Conservation (phyloP, 1,140 invertebrate species). For the Pissodes strobi region DNA sequence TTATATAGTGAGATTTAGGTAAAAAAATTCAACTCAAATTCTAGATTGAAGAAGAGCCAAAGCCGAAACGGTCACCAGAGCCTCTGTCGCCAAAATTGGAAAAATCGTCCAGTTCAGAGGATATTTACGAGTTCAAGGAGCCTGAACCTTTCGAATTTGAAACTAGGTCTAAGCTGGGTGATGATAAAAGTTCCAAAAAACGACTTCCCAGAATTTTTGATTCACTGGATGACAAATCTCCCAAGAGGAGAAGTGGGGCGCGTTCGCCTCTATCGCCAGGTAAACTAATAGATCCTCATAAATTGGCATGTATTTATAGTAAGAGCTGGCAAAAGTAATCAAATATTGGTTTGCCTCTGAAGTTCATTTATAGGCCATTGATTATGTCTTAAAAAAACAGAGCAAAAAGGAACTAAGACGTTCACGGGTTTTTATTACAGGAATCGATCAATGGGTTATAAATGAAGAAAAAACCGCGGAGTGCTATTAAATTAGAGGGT, state of each 20-base stretch:
- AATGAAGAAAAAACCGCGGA: no score
- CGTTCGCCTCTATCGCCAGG: conserved; percentile 21
- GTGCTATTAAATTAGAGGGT: no score
- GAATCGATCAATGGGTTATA: no score
- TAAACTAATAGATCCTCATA: no score
- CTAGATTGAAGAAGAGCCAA: conserved; percentile 15
- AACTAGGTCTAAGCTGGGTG: conserved; percentile 59
- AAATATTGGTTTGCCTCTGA: no score
- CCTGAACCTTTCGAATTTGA: conserved; percentile 85
- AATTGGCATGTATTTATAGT: no score
- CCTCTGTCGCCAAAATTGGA: conserved; percentile 26
- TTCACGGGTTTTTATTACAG: no score
- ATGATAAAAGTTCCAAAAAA: conserved; percentile 62
- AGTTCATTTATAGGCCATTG: no score
- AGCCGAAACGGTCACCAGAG: not conserved
- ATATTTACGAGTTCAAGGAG: conserved; percentile 88
- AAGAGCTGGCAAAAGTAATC: no score
- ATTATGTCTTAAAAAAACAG: no score
- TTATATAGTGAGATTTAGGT: no score
- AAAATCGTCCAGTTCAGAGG: conserved; percentile 60
- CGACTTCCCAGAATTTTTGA: conserved; percentile 62
- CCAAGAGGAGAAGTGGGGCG: conserved; percentile 36
- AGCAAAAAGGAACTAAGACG: no score
- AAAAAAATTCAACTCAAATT: not conserved
- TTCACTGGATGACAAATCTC: conserved; percentile 58